Base-by-base conservation (phyloP, 2,888 invertebrate species). In the Agrochola lychnidis region DNA sequence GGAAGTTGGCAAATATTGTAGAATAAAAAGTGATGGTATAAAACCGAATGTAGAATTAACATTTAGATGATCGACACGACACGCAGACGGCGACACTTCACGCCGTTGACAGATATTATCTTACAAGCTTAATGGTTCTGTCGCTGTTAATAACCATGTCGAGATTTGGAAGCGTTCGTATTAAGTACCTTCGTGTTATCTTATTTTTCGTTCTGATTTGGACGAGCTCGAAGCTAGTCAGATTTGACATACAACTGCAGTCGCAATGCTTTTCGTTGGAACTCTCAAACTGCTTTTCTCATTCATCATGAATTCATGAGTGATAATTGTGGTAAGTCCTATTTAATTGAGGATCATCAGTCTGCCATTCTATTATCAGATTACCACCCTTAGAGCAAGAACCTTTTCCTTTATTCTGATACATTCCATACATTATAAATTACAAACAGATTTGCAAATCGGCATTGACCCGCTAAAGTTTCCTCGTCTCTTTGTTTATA, bases 61-160 rank as follows among this genome's bases (percentile, higher is more conserved):
- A 83, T 83, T 81, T 81, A 64, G 76, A 78, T 62, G 67, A 72
- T 81, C 70, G 40, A 70, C 62, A 78, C 74, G 71, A 81, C 25
- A 22, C 67, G 64, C 61, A 57, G 61, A 66, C 64, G 57, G 73
- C 66, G 66, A 76, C 74, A 68, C 76, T 48, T 73, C 51, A 76
- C 73, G 73, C 74, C 74, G 70, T 74, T 83, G 85, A 87, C 85
- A 79, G 81, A 80, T 84, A 80, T 86, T 83, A 79, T 82, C 75
- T 84, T 82, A 61, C 72, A 53, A 67, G 68, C 64, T 78, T 77
- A 86, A 88, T 84, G 78, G 76, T 48, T 76, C 79, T 82, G 79
- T 84, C 84, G 14, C 57, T 70, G 70, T 57, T 81, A 81, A 86
- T 87, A 77, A 81, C 83, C 67, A 61, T 78, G 64, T 74, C 76